Percentiles rank a stretch among this genome's conserved stretches.
Conservation (phyloP, 2,888 invertebrate genomes). For the Hirtodrosophila cameraria region DNA sequence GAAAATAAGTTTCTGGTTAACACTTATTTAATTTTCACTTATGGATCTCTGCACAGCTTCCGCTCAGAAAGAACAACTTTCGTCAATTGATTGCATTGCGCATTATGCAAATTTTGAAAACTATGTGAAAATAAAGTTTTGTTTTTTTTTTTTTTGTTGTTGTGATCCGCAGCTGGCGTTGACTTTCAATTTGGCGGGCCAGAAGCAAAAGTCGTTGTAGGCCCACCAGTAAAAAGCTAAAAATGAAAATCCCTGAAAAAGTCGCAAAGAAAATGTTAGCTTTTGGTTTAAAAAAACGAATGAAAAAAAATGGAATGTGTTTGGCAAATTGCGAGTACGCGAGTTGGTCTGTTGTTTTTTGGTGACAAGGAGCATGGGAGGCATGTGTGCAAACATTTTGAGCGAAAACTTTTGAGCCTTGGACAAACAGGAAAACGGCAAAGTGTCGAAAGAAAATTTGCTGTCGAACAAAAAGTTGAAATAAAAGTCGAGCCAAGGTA, state of each 20-base stretch:
- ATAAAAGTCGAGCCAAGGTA: not conserved
- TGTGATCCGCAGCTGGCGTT: conserved; percentile 41
- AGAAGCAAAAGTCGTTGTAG: conserved; percentile 24
- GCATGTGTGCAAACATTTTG: conserved; percentile 31
- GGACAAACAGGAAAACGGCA: conserved; percentile 4
- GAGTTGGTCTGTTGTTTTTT: conserved; percentile 32
- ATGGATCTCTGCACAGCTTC: conserved; percentile 9
- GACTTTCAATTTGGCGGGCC: conserved; percentile 23
- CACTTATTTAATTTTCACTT: conserved; percentile 1
- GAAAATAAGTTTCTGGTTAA: too few relatives aligned
- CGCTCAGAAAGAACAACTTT: conserved; percentile 13
- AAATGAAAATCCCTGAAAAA: conserved; percentile 53
- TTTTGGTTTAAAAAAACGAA: conserved; percentile 18
- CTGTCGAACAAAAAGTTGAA: not conserved
- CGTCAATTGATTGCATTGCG: conserved; percentile 54
- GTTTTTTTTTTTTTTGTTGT: conserved; percentile 2
- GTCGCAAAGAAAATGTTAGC: conserved; percentile 47
- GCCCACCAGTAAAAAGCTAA: conserved; percentile 12
- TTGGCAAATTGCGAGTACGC: conserved; percentile 35
- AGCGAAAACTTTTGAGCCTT: conserved; percentile 14
- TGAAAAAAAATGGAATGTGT: conserved; percentile 15
- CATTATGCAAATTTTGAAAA: conserved; percentile 70
- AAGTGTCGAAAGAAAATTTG: not conserved
- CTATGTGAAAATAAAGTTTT: conserved; percentile 46
- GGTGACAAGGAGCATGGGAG: not conserved